Base-by-base conservation (phyloP, 2,888 invertebrate genomes). In the Drosophila nr. perissopoda region DNA sequence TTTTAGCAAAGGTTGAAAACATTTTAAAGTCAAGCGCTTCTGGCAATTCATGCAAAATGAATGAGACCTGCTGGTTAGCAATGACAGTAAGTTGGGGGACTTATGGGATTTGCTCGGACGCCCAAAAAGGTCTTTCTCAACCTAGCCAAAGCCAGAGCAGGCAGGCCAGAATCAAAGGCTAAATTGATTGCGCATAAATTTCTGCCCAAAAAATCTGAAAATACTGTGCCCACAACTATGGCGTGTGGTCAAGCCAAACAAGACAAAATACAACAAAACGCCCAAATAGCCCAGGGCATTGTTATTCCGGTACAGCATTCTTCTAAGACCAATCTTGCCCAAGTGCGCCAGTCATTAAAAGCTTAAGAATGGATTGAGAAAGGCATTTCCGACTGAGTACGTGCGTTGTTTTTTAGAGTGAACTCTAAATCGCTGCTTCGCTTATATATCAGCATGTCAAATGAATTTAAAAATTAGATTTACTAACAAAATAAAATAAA, bases 1-100 rank as follows among this genome's bases (percentile, higher is more conserved):
- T 87, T 87, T 86, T 68, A 82, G 82, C 82, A 87, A 87, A 86
- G 87, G 87, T 87, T 83, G 82, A 82, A 65, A 85, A 76, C 83
- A 73, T 78, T 87, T 82, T 82, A 83, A 87, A 86, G 83, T 81
- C 83, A 86, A 87, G 71, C 70, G 84, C 85, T 74, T 66, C 74
- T 58, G 85, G 85, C 85, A 65, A 80, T 76, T 84, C 83, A 80
- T 80, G 78, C 78, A 81, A 83, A 84, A 84, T 87, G 81, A 83
- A 85, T 84, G 81, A 85, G 81, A 60, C 66, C 58, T 73, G 63
- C 76, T 78, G 74, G 83, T 80, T 76, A 76, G 73, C 67, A 80
- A 68, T 71, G 76, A 65, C 74, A 81, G 70, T 49, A 68, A 68
- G 68, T 65, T 65, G 38, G 34, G 58, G 85, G 82, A 74, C 87